phyloP scores from a whole-genome alignment of 2,113 vertebrate genomes.

The Pomatorhinus ruficollis region DNA sequence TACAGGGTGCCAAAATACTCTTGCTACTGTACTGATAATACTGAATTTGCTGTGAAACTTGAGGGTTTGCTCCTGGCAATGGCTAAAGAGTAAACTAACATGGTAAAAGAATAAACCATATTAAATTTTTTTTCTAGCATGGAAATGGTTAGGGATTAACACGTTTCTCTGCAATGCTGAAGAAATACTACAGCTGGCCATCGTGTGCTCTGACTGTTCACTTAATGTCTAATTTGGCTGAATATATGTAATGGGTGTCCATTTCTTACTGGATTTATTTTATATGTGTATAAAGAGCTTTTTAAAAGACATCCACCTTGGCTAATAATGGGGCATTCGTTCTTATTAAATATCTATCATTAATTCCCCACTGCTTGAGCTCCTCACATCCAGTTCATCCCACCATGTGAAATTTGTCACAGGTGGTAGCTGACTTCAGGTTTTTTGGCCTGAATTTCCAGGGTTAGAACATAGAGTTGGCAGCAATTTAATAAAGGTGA shows the following conservation, averaged over 20 bases:
- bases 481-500: neutral
- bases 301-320: neutral
- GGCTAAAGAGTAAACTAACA: neutral
- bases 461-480: neutral
- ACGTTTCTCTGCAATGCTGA: neutral
- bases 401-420: neutral
- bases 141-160: neutral
- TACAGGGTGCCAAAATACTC: conserved; percentile 13
- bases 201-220: neutral
- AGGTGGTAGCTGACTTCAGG: neutral
- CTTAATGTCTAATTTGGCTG: neutral
- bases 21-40: conserved; percentile 1
- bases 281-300: neutral
- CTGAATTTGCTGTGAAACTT: conserved; percentile 28
- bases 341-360: neutral
- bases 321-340: neutral
- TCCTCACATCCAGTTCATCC: neutral
- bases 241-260: neutral
- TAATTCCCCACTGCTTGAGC: neutral
- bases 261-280: neutral
- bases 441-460: neutral
- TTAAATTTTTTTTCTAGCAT: neutral
- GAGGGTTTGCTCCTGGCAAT: neutral
- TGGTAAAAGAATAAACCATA: conserved; percentile 5
- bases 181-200: neutral